Evolutionary conservation across 2,888 invertebrate species (phyloP), one percentile per base, ranked within the genome.

Genomic region (Hemithea aestivaria): DNA sequence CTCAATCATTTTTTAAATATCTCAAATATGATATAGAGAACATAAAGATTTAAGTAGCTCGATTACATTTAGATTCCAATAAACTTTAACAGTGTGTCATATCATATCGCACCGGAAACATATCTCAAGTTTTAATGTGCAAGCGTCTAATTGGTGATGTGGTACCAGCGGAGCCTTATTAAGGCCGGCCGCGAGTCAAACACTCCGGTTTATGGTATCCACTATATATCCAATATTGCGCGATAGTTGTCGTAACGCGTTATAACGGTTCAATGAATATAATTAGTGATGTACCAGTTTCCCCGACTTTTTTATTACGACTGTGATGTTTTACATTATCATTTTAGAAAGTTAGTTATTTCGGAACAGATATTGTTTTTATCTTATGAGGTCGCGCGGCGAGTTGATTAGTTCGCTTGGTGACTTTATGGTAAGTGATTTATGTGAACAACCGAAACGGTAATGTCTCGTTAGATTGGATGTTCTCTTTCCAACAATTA

Each of bases 51-150:
- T 36, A 46, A 50, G 48, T 46, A 39, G 48, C 25, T 29, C 40
- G 28, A 46, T 47, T 43, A 45, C 40, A 20, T 20, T 37, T 48
- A 48, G 47, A 49, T 56, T 54, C 42, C 49, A 57, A 58, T 56
- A 51, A 52, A 56, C 48, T 38, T 50, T 40, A 41, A 51, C 35
- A 51, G 48, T 41, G 48, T 45, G 48, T 47, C 45, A 50, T 48
- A 61, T 62, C 73, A 74, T 76, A 76, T 67, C 61, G 65, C 76
- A 76, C 78, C 75, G 78, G 79, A 79, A 68, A 70, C 73, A 77
- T 76, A 70, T 69, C 66, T 76, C 66, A 67, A 58, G 51, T 58
- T 57, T 62, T 72, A 73, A 75, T 73, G 69, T 68, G 58, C 35
- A 50, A 39, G 35, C 45, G 35, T 62, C 66, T 75, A 71, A 73